Conservation (phyloP, 2,888 invertebrate species). For the Heliconius charithonia region DNA sequence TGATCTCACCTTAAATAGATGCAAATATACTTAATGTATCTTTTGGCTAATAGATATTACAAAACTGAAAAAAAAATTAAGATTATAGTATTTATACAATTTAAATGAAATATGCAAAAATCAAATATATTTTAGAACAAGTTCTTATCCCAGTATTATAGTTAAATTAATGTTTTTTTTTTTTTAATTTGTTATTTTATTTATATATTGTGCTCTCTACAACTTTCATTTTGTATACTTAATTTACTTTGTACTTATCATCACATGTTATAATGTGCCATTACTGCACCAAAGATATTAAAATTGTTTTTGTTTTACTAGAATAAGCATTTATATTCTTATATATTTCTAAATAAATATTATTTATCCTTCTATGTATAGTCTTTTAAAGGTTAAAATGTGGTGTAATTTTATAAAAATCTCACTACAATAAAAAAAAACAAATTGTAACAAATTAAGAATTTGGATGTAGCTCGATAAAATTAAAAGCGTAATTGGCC, state of each 20-base stretch:
- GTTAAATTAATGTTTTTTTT: too few species aligned
- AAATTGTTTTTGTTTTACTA: slow-evolving; percentile 6
- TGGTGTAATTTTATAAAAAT: too few species aligned
- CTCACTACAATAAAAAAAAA: too few species aligned
- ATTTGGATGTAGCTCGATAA: not conserved
- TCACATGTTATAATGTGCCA: slow-evolving; percentile 45
- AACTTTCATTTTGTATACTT: slow-evolving; percentile 27
- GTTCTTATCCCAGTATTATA: not conserved
- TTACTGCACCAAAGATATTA: slow-evolving; percentile 51
- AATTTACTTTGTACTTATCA: slow-evolving; percentile 31
- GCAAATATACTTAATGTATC: too few species aligned
- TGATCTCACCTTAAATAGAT: not conserved
- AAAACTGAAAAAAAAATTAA: too few species aligned
- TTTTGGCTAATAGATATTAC: too few species aligned
- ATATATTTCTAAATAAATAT: not conserved
- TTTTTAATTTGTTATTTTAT: not conserved
- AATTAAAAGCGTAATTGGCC: not conserved
- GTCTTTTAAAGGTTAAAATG: too few species aligned
- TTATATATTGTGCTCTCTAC: slow-evolving; percentile 2
- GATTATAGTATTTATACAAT: too few species aligned
- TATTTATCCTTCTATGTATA: too few species aligned
- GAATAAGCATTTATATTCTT: not conserved
- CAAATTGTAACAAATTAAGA: too few species aligned
- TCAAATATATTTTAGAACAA: not conserved
- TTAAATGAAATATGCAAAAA: too few species aligned